phyloP scores from a whole-genome alignment of 2,113 vertebrate species.

The Reinhardtius hippoglossoides region DNA sequence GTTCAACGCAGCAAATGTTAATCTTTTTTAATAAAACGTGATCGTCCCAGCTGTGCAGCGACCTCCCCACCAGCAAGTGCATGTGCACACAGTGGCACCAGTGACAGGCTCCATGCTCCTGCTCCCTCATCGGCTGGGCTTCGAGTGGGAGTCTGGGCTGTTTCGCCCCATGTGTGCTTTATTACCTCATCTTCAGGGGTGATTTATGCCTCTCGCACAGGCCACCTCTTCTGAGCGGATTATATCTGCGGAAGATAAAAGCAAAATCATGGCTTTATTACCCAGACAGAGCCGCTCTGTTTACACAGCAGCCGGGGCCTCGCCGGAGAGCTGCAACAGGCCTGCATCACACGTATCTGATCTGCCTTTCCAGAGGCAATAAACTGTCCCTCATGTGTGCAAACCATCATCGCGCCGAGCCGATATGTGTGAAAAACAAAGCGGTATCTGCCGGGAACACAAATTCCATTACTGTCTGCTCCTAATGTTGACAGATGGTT shows the following conservation, averaged over 20 bases:
- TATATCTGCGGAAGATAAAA: slow-evolving; percentile 75
- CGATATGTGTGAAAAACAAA: slow-evolving; percentile 10
- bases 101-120: slow-evolving; percentile 29
- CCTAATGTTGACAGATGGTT: slow-evolving; percentile 24
- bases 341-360: slow-evolving; percentile 50
- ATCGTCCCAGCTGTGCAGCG: slow-evolving; percentile 10
- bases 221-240: slow-evolving; percentile 67
- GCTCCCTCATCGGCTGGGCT: slow-evolving; percentile 47
- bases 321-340: slow-evolving; percentile 41
- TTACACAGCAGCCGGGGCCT: slow-evolving; percentile 57
- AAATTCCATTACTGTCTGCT: slow-evolving; percentile 31
- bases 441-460: slow-evolving; percentile 22
- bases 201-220: slow-evolving; percentile 64
- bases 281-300: slow-evolving; percentile 59
- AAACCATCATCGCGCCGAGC: slow-evolving; percentile 6
- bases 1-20: slow-evolving; percentile 7
- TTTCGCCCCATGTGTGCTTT: slow-evolving; percentile 64
- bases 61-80: slow-evolving; percentile 10
- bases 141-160: slow-evolving; percentile 39
- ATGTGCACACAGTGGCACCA: not conserved
- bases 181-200: slow-evolving; percentile 70
- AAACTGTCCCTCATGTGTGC: slow-evolving; percentile 40
- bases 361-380: slow-evolving; percentile 42
- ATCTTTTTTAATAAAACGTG: slow-evolving; percentile 16
- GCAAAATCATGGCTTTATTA: slow-evolving; percentile 73